Evolutionary conservation across 1,140 invertebrate genomes (phyloP).

Genomic region (Brachionus rotundiformis): DNA sequence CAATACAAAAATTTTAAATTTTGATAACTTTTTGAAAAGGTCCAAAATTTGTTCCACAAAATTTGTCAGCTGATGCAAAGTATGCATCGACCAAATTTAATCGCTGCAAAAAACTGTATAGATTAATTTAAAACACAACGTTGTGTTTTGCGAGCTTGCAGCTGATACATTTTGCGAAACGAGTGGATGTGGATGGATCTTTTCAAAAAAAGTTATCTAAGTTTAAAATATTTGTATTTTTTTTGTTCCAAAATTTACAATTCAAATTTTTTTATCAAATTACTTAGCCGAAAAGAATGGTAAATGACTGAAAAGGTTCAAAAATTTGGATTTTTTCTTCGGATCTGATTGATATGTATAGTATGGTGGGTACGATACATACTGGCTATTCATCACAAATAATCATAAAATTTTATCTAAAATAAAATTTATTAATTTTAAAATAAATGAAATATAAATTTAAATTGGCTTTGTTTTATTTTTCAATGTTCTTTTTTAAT

Average conservation of each 20-base stretch:
- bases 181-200: no score
- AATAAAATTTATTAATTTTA: background rate
- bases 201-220: no score
- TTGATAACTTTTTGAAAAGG: no score
- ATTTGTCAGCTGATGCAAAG: no score
- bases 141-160: no score
- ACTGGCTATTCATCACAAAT: slow-evolving; percentile 1
- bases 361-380: background rate
- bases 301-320: slow-evolving; percentile 4
- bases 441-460: background rate
- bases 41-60: no score
- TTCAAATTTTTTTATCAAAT: background rate
- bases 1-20: no score
- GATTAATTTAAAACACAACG: no score
- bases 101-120: no score
- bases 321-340: background rate
- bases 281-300: background rate
- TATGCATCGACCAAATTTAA: no score
- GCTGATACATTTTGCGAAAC: no score
- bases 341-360: background rate
- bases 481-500: background rate
- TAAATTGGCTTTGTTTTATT: background rate
- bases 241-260: background rate
- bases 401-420: background rate
- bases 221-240: no score